A percentile compares a stretch with the other conserved stretches of the same genome.
Evolutionary conservation across 2,797 vertebrate species (phyloP).

Genomic region (Pangasius sanitwongsei): DNA sequence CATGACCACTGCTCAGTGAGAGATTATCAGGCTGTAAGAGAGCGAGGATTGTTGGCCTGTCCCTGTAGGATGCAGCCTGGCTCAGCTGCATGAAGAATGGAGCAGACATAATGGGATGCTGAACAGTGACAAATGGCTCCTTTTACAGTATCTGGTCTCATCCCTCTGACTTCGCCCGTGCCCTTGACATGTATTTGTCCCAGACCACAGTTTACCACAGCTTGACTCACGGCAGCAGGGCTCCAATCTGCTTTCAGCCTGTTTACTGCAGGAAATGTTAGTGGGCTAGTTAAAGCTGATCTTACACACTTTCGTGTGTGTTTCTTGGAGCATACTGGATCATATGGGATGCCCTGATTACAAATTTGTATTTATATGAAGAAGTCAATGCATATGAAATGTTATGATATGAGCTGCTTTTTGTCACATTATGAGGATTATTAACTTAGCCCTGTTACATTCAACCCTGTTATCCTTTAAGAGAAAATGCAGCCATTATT

Average conservation of each 20-base stretch:
- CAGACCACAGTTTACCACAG: constrained; percentile 56
- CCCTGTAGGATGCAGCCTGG: constrained; percentile 57
- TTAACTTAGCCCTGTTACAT: not conserved
- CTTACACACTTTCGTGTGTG: not conserved
- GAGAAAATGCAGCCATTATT: constrained; percentile 2
- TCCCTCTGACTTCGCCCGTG: constrained; percentile 69
- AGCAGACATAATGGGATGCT: constrained; percentile 66
- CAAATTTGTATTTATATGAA: not conserved
- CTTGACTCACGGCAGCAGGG: constrained; percentile 55
- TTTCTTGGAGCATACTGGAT: not conserved
- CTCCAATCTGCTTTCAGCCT: constrained; percentile 12
- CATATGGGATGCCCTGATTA: not conserved
- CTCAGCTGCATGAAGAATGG: constrained; percentile 61
- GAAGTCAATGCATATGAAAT: not conserved
- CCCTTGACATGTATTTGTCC: constrained; percentile 72
- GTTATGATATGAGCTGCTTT: not conserved
- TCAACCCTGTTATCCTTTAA: not conserved
- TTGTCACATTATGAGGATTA: not conserved
- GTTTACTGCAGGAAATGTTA: not conserved
- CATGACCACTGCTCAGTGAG: constrained; percentile 56
- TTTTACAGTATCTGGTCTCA: constrained; percentile 66
- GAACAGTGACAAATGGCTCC: constrained; percentile 75
- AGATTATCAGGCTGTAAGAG: constrained; percentile 66
- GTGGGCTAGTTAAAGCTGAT: not conserved
- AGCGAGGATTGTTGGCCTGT: constrained; percentile 42